A percentile compares a stretch with the other conserved stretches of the same genome.
These are phyloP conservation scores for Lasioglossum leucozonium DNA, from an alignment of 2,888 invertebrate species.

Conservation along the genomic window DNA sequence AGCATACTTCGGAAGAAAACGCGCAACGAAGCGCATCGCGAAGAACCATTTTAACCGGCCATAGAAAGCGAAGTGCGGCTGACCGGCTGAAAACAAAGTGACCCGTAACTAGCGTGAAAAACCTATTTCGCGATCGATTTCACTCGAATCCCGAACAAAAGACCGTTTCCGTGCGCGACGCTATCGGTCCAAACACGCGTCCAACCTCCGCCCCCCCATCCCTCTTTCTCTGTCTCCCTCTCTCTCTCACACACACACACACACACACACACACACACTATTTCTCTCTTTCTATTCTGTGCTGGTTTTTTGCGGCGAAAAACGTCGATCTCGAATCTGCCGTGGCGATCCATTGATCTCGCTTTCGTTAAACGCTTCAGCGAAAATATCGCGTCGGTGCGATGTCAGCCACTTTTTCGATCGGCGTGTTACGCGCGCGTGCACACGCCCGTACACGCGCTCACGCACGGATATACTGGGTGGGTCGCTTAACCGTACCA, in stretches of 20 bases:
- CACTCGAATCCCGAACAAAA: conserved; percentile 40
- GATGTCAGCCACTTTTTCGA: conserved; percentile 39
- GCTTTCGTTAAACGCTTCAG: conserved; percentile 33
- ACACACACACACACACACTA: too few relatives aligned
- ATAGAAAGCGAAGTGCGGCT: not conserved
- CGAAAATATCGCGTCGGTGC: conserved; percentile 27
- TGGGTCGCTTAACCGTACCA: not conserved
- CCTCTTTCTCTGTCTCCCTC: not conserved
- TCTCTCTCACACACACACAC: not conserved
- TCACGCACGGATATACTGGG: not conserved
- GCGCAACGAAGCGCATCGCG: not conserved
- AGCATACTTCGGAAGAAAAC: not conserved
- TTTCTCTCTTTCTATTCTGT: not conserved
- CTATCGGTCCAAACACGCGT: not conserved
- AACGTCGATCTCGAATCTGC: conserved; percentile 19
- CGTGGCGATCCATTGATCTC: conserved; percentile 30
- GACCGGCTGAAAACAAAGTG: conserved; percentile 19
- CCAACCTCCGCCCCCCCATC: not conserved
- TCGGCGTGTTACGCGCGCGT: not conserved
- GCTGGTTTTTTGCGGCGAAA: conserved; percentile 6
- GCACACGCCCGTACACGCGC: conserved; percentile 4
- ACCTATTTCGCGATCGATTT: conserved; percentile 52
- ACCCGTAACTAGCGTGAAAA: conserved; percentile 42
- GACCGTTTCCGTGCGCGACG: conserved; percentile 37
- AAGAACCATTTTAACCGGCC: not conserved